Evolutionary conservation across 2,797 vertebrate genomes (phyloP), one percentile per base, ranked within the genome.

Genomic region (Schizothorax lantsangensis): DNA sequence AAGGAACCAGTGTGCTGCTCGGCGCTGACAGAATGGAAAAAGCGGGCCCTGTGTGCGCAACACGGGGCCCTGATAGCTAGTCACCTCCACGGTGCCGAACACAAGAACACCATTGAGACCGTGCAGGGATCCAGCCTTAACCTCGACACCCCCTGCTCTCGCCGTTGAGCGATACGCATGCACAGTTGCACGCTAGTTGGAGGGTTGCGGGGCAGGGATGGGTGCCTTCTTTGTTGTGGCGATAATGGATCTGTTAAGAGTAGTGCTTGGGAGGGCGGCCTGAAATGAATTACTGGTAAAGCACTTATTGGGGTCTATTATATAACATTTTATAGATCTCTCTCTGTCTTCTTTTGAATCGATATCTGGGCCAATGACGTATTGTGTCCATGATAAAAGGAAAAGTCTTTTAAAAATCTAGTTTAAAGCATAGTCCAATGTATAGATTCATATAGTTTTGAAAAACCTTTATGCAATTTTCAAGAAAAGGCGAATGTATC

Each of bases 21-120:
- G 81, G 43, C 71, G 17, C 94, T 96, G 95, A 95, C 95, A 94
- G 93, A 95, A 95, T 96, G 95, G 95, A 96, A 96, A 95, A 95
- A 95, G 93, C 91, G 93, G 94, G 94, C 92, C 93, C 95, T 94
- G 93, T 93, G 88, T 91, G 92, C 92, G 91, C 92, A 90, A 81
- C 19, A 17, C 81, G 66, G 83, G 74, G 83, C 72, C 92, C 93
- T 90, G 91, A 94, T 93, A 91, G 91, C 86, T 77, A 80, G 85
- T 93, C 92, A 92, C 91, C 91, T 92, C 89, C 78, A 38, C 26
- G 17, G 47, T 74, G 23, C 74, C 26, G 62, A 81, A 73, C 81
- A 85, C 89, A 90, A 88, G 88, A 88, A 85, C 62, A 2, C 73
- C 71, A 84, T 85, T 89, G 84, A 89, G 84, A 57, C 87, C 38